Evolutionary conservation across 1,140 invertebrate genomes (phyloP), one percentile per base, ranked within the genome.

Genomic region (Halyomorpha halys): DNA sequence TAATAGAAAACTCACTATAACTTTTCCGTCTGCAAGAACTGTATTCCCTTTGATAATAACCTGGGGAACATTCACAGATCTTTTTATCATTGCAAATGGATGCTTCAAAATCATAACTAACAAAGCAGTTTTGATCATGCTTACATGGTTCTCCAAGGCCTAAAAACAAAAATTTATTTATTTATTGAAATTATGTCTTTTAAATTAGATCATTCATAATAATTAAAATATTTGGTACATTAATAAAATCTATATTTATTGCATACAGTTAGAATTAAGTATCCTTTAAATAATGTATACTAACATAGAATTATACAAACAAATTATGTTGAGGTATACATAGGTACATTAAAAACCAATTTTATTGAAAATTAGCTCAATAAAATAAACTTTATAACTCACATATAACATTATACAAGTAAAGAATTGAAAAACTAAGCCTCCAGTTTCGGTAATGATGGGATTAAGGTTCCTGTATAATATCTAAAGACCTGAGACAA

Each of bases 21-120:
- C 59, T 71, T 59, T 53, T 65, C 5, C 69, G 66, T 23, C 73
- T 69, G 60, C 73, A 74, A 14, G 69, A 69, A 56, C 66, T 70
- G 62, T 74, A 72, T 65, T 74, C 72, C 1, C 73, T 68, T 56
- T 72, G 70, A 63, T 74, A 75, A 65, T 69, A 75, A n/a, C 68
- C 69, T 19, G 66, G 39, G 14, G 59, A 70, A 30, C 74, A 75
- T 3, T 61, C 59, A 62, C 74, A 74, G 13, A 49, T 62, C 18
- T 61, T 61, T 18, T 49, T 61, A 25, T 70, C 59, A 1, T 61
- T 18, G 34, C 73, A 74, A 15, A 59, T 51, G 14, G 67, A 53
- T 19, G 72, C 68, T 16, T 68, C 68, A 16, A 65, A 70, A 18
- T 73, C 70, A 0, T 68, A 53, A 18, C 67, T 66, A 6, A 71